Evolutionary conservation across 1,140 invertebrate genomes (phyloP).

Genomic region (Bombyx mandarina): DNA sequence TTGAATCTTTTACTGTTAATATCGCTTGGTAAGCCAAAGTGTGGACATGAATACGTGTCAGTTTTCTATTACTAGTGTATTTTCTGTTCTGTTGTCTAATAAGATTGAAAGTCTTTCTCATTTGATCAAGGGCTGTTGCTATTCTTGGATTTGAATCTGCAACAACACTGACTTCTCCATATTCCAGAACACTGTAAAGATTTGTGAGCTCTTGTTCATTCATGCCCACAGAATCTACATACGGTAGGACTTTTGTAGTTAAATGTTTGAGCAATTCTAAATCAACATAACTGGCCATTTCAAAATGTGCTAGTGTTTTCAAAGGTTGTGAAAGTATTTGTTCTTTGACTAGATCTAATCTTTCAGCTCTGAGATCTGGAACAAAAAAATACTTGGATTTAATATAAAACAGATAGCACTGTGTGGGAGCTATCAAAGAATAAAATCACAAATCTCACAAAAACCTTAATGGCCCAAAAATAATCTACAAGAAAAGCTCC

Average conservation of each 20-base stretch:
- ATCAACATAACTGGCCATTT: slow-evolving; percentile 90
- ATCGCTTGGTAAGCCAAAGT: slow-evolving; percentile 91
- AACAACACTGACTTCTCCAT: slow-evolving; percentile 82
- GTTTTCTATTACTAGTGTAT: slow-evolving; percentile 65
- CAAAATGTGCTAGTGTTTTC: slow-evolving; percentile 84
- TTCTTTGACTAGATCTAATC: slow-evolving; percentile 77
- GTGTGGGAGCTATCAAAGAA: no score
- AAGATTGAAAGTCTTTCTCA: slow-evolving; percentile 81
- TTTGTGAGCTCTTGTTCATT: slow-evolving; percentile 92
- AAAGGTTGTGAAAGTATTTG: slow-evolving; percentile 76
- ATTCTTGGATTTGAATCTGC: slow-evolving; percentile 86
- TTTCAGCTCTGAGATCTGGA: slow-evolving; percentile 74
- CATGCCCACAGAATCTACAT: slow-evolving; percentile 90
- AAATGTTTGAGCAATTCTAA: slow-evolving; percentile 78
- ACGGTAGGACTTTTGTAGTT: slow-evolving; percentile 78
- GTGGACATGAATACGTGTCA: slow-evolving; percentile 88
- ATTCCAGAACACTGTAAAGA: slow-evolving; percentile 77
- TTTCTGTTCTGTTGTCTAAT: slow-evolving; percentile 63
- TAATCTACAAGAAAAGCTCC: no score
- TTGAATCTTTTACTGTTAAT: slow-evolving; percentile 76
- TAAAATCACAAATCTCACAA: no score
- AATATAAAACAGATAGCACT: slow-evolving; percentile 73
- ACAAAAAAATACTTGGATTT: slow-evolving; percentile 73
- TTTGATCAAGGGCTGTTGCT: slow-evolving; percentile 86
- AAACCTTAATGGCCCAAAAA: no score